Conservation (phyloP, 2,113 vertebrate species). For the Lonchura striata region DNA sequence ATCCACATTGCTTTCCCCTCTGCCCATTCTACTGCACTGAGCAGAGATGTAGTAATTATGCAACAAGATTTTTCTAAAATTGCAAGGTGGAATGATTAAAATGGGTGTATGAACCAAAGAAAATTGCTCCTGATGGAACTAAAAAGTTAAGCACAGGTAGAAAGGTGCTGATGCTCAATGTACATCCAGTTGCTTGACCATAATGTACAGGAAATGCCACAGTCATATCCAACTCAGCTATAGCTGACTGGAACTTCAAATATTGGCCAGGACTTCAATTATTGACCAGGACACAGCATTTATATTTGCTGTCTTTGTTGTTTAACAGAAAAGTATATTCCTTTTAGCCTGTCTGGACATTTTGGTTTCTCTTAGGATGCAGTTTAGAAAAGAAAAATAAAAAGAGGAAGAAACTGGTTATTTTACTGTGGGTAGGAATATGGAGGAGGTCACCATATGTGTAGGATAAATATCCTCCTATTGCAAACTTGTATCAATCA, state of each 20-base stretch:
- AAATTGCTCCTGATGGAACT: neutral
- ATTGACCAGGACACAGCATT: neutral
- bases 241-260: neutral
- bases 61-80: neutral
- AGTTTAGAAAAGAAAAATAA: neutral
- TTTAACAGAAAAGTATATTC: neutral
- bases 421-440: neutral
- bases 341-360: neutral
- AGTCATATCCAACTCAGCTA: neutral
- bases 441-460: neutral
- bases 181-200: neutral
- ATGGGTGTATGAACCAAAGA: neutral
- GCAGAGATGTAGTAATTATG: neutral
- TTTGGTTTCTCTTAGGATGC: neutral
- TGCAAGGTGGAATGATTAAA: neutral
- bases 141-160: neutral
- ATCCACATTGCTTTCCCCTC: neutral
- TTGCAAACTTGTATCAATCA: neutral
- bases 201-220: neutral
- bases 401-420: neutral
- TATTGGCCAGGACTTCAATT: neutral
- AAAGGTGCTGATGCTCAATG: neutral
- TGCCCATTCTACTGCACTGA: neutral
- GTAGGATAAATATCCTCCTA: neutral
- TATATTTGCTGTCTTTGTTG: neutral